Evolutionary conservation across 2,797 vertebrate genomes (phyloP), one percentile per base, ranked within the genome.

Genomic region (Dendrocincla tyrannina): DNA sequence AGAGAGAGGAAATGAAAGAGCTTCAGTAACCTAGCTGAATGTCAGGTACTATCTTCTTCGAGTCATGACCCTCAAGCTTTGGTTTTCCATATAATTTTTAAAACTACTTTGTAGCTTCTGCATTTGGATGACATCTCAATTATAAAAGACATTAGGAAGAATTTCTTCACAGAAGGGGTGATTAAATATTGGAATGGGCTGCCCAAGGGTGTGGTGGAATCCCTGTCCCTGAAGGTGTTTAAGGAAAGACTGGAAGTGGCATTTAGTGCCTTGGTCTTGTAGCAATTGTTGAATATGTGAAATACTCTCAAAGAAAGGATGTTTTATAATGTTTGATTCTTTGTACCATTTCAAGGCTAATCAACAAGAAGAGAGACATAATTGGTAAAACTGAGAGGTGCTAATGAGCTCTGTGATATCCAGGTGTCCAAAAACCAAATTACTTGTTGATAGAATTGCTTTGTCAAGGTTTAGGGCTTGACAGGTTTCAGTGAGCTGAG

Each of bases 21-120:
- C 18, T 39, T 22, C 0, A 5, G 13, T 35, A 35, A 56, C 7
- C 8, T 4, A 6, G 3, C 20, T 5, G 8, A 19, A 39, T 14
- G 27, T 17, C 70, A 53, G 62, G 10, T 11, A 17, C 6, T 8
- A 16, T 6, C 24, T 47, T 52, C 28, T 56, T 66, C 14, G 14
- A 62, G 13, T 11, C 16, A 25, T 41, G 8, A 59, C 11, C n/a
- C 37, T 59, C 60, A 25, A 22, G 41, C 17, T 94, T 55, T 20
- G 3, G 13, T 30, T 79, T 55, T 41, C 35, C 17, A 1, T 22
- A 3, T 6, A 2, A 4, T 6, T 22, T 63, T 76, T n/a, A 8
- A 8, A 42, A 13, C 23, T 8, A 5, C 11, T 39, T 46, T 52
- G 37, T 33, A 15, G 8, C 13, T 27, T 41, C 7, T 73, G 10